Percentiles rank a stretch among this genome's conserved stretches.
Evolutionary conservation across 2,888 invertebrate species (phyloP).

Genomic region (Agrotis puta): DNA sequence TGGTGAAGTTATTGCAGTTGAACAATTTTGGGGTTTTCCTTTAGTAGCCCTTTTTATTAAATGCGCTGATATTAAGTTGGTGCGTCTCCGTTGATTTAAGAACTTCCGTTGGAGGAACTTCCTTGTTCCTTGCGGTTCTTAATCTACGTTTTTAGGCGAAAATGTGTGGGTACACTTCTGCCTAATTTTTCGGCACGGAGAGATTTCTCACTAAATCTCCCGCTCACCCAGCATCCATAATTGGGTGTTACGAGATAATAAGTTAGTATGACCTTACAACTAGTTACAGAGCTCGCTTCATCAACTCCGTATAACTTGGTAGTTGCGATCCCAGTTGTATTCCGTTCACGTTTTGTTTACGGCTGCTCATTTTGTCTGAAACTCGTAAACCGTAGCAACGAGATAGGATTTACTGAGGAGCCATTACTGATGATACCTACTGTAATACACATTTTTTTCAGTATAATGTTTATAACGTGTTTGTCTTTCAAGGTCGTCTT

Average conservation of each 20-base stretch:
- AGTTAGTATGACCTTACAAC: background rate
- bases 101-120: background rate
- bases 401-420: constrained; percentile 37
- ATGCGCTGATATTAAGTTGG: constrained; percentile 36
- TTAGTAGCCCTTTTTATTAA: constrained; percentile 49
- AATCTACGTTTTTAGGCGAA: background rate
- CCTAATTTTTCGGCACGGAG: too few species aligned
- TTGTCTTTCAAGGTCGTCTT: constrained; percentile 30
- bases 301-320: background rate
- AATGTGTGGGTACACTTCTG: background rate
- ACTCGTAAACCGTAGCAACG: constrained; percentile 47
- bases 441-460: constrained; percentile 28
- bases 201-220: background rate
- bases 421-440: constrained; percentile 18
- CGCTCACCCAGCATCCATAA: background rate
- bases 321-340: constrained; percentile 8
- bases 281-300: constrained; percentile 8
- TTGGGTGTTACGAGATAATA: background rate
- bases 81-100: constrained; percentile 21
- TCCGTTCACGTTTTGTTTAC: constrained; percentile 54
- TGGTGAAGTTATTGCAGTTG: constrained; percentile 55
- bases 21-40: constrained; percentile 33
- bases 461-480: constrained; percentile 30
- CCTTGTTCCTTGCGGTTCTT: background rate
- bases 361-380: constrained; percentile 43